phyloP scores from a whole-genome alignment of 2,113 vertebrate genomes.

The Cololabis saira region DNA sequence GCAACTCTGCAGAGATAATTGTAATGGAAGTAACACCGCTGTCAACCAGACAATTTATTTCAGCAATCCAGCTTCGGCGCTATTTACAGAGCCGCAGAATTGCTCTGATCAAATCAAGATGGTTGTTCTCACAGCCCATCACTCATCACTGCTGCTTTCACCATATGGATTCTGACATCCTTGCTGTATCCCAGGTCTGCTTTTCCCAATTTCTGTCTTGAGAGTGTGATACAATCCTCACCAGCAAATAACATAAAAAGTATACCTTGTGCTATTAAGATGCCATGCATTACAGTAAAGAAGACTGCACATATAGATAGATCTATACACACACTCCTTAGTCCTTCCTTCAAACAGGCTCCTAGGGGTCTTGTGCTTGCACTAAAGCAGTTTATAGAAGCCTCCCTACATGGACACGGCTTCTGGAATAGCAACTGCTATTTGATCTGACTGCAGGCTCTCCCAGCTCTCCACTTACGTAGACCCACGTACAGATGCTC shows the following conservation, averaged over 20 bases:
- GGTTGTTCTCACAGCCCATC: conserved; percentile 42
- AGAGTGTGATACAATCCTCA: conserved; percentile 12
- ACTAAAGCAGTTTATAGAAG: conserved; percentile 85
- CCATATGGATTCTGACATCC: conserved; percentile 13
- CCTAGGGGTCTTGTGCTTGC: conserved; percentile 49
- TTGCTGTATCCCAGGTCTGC: conserved; percentile 20
- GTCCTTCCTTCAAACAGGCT: conserved; percentile 59
- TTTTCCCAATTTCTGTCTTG: conserved; percentile 17
- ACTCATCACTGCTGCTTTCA: conserved; percentile 41
- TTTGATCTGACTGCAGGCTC: conserved; percentile 74
- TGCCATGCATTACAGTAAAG: not conserved
- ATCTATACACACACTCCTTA: conserved; percentile 30
- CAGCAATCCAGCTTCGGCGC: conserved; percentile 26
- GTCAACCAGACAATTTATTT: conserved; percentile 9
- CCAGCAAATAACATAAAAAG: not conserved
- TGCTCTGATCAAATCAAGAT: conserved; percentile 45
- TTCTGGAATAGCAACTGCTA: conserved; percentile 88
- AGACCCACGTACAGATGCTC: conserved; percentile 40
- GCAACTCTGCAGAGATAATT: not conserved
- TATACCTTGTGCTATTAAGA: conserved; percentile 4
- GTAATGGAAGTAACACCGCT: not conserved
- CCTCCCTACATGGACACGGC: conserved; percentile 85
- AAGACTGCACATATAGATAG: not conserved
- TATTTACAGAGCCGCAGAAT: conserved; percentile 18
- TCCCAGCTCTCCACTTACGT: conserved; percentile 72